Conservation (phyloP, 2,113 vertebrate genomes). For the Epinephelus cyanopodus region DNA sequence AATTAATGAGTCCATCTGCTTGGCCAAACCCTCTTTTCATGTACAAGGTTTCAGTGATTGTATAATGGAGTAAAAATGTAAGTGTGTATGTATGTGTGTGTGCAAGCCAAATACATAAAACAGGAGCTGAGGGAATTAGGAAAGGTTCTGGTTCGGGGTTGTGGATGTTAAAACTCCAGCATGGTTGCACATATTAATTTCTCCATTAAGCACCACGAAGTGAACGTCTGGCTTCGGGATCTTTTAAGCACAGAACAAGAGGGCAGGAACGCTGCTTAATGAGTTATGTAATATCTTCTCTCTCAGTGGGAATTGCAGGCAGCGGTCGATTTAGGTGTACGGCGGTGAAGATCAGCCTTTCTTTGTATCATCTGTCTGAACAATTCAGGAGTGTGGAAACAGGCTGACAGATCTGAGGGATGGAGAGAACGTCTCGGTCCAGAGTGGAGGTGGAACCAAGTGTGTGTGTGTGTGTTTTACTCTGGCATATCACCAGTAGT, state of each 20-base stretch:
- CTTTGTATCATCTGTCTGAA: constrained; percentile 21
- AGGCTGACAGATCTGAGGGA: neutral
- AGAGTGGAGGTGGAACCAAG: neutral
- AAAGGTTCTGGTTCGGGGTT: constrained; percentile 7
- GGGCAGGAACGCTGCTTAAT: constrained; percentile 50
- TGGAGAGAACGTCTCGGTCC: neutral
- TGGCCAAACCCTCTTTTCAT: neutral
- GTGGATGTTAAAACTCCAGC: constrained; percentile 28
- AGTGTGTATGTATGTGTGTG: neutral
- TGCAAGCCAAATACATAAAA: constrained; percentile 23
- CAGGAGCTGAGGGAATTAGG: constrained; percentile 18
- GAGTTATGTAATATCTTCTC: constrained; percentile 42
- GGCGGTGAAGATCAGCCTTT: neutral
- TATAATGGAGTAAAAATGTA: constrained; percentile 4
- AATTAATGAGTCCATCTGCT: constrained; percentile 17
- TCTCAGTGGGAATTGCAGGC: constrained; percentile 15
- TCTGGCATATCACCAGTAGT: neutral
- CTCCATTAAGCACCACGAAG: constrained; percentile 34
- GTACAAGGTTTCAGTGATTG: neutral
- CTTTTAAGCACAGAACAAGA: constrained; percentile 51
- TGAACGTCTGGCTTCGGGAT: constrained; percentile 23
- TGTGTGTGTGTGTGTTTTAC: neutral
- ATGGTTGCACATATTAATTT: constrained; percentile 40
- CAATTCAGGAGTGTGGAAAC: neutral
- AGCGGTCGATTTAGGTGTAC: constrained; percentile 10